Conservation (phyloP, 2,797 vertebrate species). For the Takifugu rubripes region DNA sequence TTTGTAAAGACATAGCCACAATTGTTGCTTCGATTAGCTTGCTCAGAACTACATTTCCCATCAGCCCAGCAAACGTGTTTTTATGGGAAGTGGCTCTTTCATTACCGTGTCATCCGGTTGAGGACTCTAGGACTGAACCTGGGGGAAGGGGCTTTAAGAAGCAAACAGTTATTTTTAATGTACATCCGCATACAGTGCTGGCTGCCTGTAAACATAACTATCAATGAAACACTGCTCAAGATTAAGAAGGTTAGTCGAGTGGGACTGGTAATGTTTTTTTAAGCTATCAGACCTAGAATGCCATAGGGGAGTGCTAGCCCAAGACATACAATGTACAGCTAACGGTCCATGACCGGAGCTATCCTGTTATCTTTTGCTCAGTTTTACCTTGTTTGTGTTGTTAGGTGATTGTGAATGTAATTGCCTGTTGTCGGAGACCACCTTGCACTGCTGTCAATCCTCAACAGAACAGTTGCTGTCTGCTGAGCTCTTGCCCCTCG, state of each 20-base stretch:
- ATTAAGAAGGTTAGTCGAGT: constrained; percentile 55
- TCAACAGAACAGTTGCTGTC: constrained; percentile 56
- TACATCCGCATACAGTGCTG: neutral
- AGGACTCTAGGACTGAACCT: constrained; percentile 45
- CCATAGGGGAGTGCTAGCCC: constrained; percentile 40
- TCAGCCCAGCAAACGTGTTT: constrained; percentile 46
- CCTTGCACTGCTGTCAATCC: constrained; percentile 28
- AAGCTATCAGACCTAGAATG: constrained; percentile 33
- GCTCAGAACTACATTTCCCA: constrained; percentile 63
- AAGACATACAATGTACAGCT: constrained; percentile 30
- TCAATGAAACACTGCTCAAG: neutral
- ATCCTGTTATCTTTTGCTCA: constrained; percentile 25
- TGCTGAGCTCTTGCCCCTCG: constrained; percentile 28
- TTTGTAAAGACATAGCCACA: neutral
- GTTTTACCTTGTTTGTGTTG: neutral
- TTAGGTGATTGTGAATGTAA: neutral
- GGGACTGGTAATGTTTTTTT: constrained; percentile 14
- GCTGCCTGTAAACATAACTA: constrained; percentile 9
- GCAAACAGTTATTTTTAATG: constrained; percentile 28
- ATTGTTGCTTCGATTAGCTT: neutral
- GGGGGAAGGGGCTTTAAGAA: constrained; percentile 23
- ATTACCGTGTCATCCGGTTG: constrained; percentile 67
- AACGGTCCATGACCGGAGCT: constrained; percentile 21
- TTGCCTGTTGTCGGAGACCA: constrained; percentile 9
- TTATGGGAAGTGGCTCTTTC: constrained; percentile 68